Conservation (phyloP, 2,113 vertebrate species). For the Indri indri region DNA sequence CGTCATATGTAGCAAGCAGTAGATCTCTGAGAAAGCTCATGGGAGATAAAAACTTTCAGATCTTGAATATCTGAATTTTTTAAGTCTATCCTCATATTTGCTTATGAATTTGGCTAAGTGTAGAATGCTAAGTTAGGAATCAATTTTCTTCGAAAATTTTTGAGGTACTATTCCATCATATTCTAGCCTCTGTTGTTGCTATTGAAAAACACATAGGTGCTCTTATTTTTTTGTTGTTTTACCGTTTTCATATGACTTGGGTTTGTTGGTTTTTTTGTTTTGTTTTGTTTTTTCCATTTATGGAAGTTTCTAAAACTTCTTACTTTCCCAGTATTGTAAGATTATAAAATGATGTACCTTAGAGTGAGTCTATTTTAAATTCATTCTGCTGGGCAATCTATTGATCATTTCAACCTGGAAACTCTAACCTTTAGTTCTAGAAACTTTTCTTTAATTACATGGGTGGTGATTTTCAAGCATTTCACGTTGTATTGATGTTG, state of each 20-base stretch:
- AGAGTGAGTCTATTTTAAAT: neutral
- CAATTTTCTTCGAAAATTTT: constrained; percentile 3
- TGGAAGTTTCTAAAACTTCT: neutral
- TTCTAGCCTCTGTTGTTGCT: neutral
- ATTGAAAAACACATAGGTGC: neutral
- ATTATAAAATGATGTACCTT: neutral
- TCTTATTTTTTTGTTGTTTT: neutral
- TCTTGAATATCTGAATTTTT: neutral
- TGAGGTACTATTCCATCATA: neutral
- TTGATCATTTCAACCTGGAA: neutral
- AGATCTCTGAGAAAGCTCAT: neutral
- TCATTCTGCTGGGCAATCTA: neutral
- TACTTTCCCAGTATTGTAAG: neutral
- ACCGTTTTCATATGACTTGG: neutral
- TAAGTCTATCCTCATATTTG: neutral
- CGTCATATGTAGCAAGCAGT: neutral
- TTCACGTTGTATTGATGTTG: no score
- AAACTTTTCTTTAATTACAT: neutral
- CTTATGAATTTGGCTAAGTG: neutral
- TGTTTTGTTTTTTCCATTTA: neutral
- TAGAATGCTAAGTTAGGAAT: neutral
- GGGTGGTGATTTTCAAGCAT: neutral
- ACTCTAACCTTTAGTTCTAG: neutral
- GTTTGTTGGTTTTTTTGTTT: neutral
- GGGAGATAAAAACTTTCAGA: neutral